Evolutionary conservation across 2,113 vertebrate species (phyloP), one percentile per base, ranked within the genome.

Genomic region (Ardeotis arabs): DNA sequence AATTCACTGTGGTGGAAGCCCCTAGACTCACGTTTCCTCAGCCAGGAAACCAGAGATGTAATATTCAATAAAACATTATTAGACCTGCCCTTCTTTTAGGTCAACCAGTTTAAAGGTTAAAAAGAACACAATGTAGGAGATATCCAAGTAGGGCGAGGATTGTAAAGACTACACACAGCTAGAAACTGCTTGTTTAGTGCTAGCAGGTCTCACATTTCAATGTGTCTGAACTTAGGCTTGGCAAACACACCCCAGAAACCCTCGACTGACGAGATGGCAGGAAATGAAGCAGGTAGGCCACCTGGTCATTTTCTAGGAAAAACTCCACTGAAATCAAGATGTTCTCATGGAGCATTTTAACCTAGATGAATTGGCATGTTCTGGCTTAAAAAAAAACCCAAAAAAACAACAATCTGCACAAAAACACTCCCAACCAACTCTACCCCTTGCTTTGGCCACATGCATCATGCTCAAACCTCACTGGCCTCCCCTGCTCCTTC

Each of bases 201-300:
- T 19, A 47, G 55, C 62, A 73, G 60, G 78, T 80, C 72, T 94
- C 87, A 77, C 72, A 39, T 91, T 91, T 93, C 82, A 88, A 37
- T 85, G 47, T 1, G 7, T 66, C 67, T 90, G 82, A 91, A 45
- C 59, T 59, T 8, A 12, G 55, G 70, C 84, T 93, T 20, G 3
- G 67, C 72, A 86, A 93, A 91, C 45, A 83, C 23, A 73, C 2
- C n/a, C 82, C 90, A 80, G 78, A 90, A 93, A 25, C 59, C 49
- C 37, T 28, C 1, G 3, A 69, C 20, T 0, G 27, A 60, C 1
- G 4, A 75, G 70, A 68, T 41, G 63, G 31, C 87, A 95, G 82
- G 90, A 95, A 90, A 91, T 86, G n/a, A 93, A 90, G 88, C 74
- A 88, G 63, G 58, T 72, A 73, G 50, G 66, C 58, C 82, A 96